Conservation (phyloP, 2,888 invertebrate species). For the Aromia moschata region DNA sequence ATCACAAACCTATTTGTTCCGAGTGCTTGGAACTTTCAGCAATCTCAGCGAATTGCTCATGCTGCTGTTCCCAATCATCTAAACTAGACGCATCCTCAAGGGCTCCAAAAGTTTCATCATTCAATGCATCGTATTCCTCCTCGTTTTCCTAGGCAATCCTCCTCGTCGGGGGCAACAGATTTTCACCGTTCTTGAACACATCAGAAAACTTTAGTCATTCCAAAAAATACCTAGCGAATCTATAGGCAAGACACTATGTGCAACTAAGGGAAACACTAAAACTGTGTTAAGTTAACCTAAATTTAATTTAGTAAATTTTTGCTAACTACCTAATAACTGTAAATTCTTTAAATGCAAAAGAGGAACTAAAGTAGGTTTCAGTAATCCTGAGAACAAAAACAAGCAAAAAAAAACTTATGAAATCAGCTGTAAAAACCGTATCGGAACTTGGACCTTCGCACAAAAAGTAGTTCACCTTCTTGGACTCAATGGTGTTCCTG, state of each 20-base stretch:
- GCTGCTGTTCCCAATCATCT: constrained; percentile 79
- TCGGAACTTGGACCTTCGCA: constrained; percentile 16
- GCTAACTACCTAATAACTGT: constrained; percentile 7
- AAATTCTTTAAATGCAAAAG: not conserved
- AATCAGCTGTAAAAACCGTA: constrained; percentile 10
- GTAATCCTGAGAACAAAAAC: not conserved
- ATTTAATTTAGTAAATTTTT: constrained; percentile 11
- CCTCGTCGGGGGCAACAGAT: constrained; percentile 67
- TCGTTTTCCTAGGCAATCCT: constrained; percentile 63
- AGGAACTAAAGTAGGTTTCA: not conserved
- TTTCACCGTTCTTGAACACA: constrained; percentile 55
- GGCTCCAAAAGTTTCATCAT: constrained; percentile 91
- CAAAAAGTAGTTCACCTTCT: constrained; percentile 11
- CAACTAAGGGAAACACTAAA: too few relatives aligned
- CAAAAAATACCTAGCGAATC: too few relatives aligned
- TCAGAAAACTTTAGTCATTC: constrained; percentile 1
- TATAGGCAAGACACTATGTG: too few relatives aligned
- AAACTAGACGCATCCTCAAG: constrained; percentile 66
- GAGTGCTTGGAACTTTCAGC: constrained; percentile 64
- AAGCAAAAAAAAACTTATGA: constrained; percentile 6
- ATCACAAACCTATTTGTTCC: constrained; percentile 54
- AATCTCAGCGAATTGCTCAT: constrained; percentile 73
- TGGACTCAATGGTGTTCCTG: not conserved
- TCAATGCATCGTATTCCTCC: constrained; percentile 90
- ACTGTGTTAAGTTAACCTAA: constrained; percentile 26